phyloP scores from a whole-genome alignment of 2,888 invertebrate species.

The Pristionchus arcanus region DNA sequence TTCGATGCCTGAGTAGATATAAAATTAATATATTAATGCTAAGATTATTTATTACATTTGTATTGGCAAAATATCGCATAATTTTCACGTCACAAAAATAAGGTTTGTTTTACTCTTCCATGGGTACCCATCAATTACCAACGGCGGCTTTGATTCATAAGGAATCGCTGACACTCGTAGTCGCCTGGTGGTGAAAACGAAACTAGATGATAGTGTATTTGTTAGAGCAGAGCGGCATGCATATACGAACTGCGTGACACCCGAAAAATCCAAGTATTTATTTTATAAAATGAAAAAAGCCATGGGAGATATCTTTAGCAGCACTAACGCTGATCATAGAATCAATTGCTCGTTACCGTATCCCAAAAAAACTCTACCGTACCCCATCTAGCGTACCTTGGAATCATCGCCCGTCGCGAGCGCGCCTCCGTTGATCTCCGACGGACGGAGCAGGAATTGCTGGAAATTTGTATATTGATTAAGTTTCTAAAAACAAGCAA shows the following conservation, averaged over 20 bases:
- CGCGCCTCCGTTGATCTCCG: slow-evolving; percentile 44
- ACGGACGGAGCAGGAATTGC: slow-evolving; percentile 47
- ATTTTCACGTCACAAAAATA: neutral
- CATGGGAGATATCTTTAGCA: too few species aligned
- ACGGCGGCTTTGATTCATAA: neutral
- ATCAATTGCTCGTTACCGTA: neutral
- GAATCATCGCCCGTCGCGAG: neutral
- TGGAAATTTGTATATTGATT: neutral
- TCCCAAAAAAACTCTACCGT: neutral
- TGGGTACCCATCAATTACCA: too few species aligned
- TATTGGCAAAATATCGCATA: neutral
- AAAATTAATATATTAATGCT: neutral
- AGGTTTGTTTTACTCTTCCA: too few species aligned
- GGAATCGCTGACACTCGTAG: neutral
- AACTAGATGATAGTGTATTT: neutral
- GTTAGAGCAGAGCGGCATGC: too few species aligned
- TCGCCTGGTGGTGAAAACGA: neutral
- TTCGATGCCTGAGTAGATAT: neutral
- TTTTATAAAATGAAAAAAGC: too few species aligned
- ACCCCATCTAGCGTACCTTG: neutral
- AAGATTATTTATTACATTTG: neutral
- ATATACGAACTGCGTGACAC: too few species aligned
- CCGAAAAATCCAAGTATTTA: too few species aligned
- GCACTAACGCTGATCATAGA: neutral
- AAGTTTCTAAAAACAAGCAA: too few species aligned